phyloP scores from a whole-genome alignment of 2,888 invertebrate species.

The Aphidoletes aphidimyza region DNA sequence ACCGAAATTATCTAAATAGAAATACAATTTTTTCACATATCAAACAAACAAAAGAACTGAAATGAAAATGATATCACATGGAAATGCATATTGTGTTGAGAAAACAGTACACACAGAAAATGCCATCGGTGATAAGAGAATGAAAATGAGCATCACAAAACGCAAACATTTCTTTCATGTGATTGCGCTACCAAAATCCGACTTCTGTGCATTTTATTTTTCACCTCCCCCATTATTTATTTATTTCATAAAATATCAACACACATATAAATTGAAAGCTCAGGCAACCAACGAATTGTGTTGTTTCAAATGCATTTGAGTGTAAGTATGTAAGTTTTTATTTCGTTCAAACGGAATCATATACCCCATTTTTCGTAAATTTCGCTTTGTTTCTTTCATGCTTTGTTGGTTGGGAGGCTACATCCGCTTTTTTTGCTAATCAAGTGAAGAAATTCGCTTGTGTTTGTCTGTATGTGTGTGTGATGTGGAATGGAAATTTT shows the following conservation, averaged over 20 bases:
- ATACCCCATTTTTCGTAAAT: background rate
- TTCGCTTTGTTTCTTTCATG: background rate
- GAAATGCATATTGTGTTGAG: background rate
- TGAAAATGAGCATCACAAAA: too few species aligned
- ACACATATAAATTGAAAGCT: background rate
- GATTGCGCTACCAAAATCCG: background rate
- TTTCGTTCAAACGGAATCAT: background rate
- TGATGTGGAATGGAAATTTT: slow-evolving; percentile 38
- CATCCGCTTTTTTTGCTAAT: slow-evolving; percentile 39
- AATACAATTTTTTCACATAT: background rate
- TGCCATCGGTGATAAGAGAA: too few species aligned
- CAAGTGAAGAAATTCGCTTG: slow-evolving; percentile 25
- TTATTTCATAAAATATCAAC: slow-evolving; percentile 43
- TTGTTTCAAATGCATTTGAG: too few species aligned
- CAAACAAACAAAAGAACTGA: background rate
- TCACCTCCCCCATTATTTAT: background rate
- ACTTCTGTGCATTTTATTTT: background rate
- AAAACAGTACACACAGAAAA: too few species aligned
- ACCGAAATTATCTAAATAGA: background rate
- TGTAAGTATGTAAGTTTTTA: too few species aligned
- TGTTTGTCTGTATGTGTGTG: slow-evolving; percentile 1
- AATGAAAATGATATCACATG: slow-evolving; percentile 5
- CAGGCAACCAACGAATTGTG: background rate
- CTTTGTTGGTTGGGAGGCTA: background rate
- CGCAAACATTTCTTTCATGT: slow-evolving; percentile 6